Conservation (phyloP, 2,888 invertebrate genomes). For the Byasa hedistus region DNA sequence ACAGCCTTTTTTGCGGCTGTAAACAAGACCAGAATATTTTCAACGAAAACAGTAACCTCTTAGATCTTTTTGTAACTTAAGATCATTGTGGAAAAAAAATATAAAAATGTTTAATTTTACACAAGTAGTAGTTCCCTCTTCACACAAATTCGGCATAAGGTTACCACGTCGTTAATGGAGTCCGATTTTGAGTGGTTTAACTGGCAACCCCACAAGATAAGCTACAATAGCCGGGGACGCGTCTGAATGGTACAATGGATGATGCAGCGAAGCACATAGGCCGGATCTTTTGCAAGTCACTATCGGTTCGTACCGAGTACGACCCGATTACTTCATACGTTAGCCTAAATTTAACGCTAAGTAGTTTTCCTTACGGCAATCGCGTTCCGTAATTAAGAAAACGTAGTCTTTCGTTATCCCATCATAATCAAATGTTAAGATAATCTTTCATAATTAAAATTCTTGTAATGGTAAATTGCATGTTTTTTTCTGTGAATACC, state of each 20-base stretch:
- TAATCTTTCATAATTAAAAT: not conserved
- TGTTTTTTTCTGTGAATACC: not conserved
- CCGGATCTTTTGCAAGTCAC: constrained; percentile 69
- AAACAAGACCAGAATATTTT: no score
- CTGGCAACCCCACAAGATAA: constrained; percentile 32
- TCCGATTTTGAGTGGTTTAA: constrained; percentile 32
- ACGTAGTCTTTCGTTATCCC: not conserved
- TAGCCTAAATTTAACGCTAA: constrained; percentile 29
- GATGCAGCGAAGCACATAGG: constrained; percentile 37
- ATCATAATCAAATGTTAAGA: not conserved
- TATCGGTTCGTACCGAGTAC: constrained; percentile 25
- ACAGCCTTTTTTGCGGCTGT: no score
- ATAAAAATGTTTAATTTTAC: no score
- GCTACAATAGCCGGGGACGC: constrained; percentile 38
- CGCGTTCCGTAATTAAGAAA: constrained; percentile 19
- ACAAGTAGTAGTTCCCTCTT: no score
- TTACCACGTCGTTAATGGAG: not conserved
- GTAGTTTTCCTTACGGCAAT: constrained; percentile 22
- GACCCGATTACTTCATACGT: constrained; percentile 25
- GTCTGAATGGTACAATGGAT: constrained; percentile 48
- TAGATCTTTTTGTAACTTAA: no score
- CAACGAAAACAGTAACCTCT: no score
- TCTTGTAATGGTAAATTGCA: not conserved
- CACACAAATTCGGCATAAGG: not conserved
- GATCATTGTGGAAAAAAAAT: no score